Evolutionary conservation across 2,797 vertebrate species (phyloP).

Genomic region (Thripadectes ignobilis): DNA sequence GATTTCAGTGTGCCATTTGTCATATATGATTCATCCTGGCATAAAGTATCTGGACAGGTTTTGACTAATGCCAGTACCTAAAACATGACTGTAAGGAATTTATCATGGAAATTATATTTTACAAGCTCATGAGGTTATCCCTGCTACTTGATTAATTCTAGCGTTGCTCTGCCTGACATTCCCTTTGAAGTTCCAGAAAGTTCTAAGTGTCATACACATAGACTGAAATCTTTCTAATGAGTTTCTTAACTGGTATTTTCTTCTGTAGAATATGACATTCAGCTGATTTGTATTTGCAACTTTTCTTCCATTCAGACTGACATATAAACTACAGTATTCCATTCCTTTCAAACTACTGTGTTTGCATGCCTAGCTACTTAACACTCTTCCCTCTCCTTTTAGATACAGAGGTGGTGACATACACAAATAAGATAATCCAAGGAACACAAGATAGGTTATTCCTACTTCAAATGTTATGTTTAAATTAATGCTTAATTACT

Average conservation of each 20-base stretch:
- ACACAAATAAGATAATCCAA: background rate
- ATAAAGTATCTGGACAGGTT: background rate
- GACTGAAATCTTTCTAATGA: background rate
- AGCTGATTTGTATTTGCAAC: background rate
- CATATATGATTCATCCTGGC: background rate
- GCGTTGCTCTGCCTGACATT: background rate
- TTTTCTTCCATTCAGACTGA: background rate
- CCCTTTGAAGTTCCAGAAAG: background rate
- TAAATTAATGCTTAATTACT: background rate
- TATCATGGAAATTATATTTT: background rate
- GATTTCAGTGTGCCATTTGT: background rate
- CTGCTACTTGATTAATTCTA: background rate
- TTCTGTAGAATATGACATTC: background rate
- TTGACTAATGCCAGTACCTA: background rate
- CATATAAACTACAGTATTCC: fast-evolving
- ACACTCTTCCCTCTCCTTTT: background rate
- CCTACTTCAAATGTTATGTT: background rate
- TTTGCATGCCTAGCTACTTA: background rate
- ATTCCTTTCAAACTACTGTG: background rate
- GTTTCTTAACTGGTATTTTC: background rate
- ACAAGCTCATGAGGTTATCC: background rate
- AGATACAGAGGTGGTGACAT: background rate
- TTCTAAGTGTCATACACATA: background rate
- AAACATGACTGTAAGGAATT: background rate
- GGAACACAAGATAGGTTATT: background rate